phyloP scores from a whole-genome alignment of 2,888 invertebrate genomes.

The Eupithecia abbreviata region DNA sequence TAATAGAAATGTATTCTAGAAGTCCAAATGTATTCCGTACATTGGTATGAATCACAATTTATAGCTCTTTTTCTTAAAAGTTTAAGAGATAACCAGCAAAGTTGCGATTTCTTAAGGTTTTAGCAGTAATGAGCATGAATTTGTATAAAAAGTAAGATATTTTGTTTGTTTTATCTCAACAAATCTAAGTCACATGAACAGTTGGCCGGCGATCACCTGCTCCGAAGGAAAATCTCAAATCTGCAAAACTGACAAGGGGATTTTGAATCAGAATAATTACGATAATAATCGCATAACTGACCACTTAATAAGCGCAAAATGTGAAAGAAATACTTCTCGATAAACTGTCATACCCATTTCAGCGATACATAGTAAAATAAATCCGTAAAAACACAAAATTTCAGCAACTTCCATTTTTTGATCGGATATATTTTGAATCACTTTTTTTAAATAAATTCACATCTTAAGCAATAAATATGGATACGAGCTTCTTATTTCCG shows the following conservation, averaged over 20 bases:
- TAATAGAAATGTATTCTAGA: neutral
- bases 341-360: conserved; percentile 47
- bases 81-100: neutral
- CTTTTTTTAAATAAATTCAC: conserved; percentile 52
- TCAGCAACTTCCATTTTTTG: conserved; percentile 31
- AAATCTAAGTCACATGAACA: conserved; percentile 61
- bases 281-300: neutral
- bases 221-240: neutral
- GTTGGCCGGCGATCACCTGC: conserved; percentile 50
- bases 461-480: conserved; percentile 56
- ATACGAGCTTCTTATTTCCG: conserved; percentile 41
- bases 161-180: conserved; percentile 42
- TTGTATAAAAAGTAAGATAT: neutral
- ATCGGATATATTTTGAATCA: conserved; percentile 44
- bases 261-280: neutral
- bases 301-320: neutral
- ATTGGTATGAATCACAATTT: neutral
- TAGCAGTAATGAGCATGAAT: conserved; percentile 3
- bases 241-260: neutral
- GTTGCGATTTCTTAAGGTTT: neutral
- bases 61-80: neutral
- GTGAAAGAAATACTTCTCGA: neutral
- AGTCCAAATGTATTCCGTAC: neutral
- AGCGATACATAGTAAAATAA: neutral
- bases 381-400: conserved; percentile 21